These are phyloP conservation scores for Nycticorax nycticorax DNA, from an alignment of 2,113 vertebrate species.

Conservation along the genomic window DNA sequence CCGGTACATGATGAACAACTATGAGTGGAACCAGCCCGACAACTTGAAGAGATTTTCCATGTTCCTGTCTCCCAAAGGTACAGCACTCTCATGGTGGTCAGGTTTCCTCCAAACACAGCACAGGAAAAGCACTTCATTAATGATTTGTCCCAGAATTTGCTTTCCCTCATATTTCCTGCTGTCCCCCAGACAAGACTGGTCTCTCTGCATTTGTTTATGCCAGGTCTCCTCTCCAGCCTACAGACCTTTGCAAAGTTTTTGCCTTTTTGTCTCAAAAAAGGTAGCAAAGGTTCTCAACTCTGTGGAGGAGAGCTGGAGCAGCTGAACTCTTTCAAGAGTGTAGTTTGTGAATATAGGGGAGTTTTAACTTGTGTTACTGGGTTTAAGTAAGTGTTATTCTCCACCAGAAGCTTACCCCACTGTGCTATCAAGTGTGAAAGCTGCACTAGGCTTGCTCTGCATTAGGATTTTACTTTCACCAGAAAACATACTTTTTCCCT, in stretches of 20 bases:
- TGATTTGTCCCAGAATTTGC: background rate
- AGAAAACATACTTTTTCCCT: background rate
- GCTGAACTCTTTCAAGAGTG: background rate
- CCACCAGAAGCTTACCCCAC: background rate
- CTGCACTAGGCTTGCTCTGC: background rate
- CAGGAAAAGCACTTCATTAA: background rate
- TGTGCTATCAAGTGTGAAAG: background rate
- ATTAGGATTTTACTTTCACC: background rate
- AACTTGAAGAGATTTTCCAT: conserved; percentile 80
- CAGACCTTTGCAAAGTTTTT: background rate
- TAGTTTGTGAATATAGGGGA: background rate
- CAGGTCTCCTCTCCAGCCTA: background rate
- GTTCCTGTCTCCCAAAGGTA: conserved; percentile 81
- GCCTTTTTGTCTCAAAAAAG: background rate
- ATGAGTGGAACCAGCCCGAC: conserved; percentile 76
- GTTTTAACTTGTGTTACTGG: background rate
- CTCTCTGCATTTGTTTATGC: background rate
- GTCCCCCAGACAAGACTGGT: background rate
- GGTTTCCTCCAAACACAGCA: background rate
- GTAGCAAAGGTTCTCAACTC: background rate
- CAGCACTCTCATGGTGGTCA: background rate
- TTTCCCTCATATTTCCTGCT: background rate
- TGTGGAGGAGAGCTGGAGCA: background rate
- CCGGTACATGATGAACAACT: conserved; percentile 75
- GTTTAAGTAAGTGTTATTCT: background rate